Conservation (phyloP, 2,797 vertebrate species). For the Amniataba percoides region DNA sequence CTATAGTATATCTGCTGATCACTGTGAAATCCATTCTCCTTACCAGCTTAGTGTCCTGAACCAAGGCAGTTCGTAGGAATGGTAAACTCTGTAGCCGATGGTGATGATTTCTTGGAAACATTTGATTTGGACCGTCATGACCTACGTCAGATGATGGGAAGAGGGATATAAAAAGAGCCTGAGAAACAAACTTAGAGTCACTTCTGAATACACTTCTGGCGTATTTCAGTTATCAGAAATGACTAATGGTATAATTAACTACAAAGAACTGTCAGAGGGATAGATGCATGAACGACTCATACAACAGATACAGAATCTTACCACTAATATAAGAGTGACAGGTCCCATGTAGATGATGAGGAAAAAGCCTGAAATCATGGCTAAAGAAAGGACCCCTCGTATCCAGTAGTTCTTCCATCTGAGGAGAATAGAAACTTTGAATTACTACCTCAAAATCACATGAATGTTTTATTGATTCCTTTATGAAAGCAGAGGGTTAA, state of each 20-base stretch:
- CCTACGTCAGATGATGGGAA: slow-evolving; percentile 80
- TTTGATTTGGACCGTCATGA: slow-evolving; percentile 95
- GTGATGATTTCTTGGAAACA: slow-evolving; percentile 99
- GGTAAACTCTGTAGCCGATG: slow-evolving; percentile 97
- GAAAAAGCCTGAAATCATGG: slow-evolving; percentile 95
- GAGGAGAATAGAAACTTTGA: slow-evolving; percentile 30
- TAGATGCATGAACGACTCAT: background rate
- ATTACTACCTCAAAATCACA: background rate
- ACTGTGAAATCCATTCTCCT: slow-evolving; percentile 70
- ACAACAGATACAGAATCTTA: slow-evolving; percentile 50
- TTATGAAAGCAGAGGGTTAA: background rate
- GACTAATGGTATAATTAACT: background rate
- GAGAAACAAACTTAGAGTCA: background rate
- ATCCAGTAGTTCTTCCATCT: slow-evolving; percentile 99
- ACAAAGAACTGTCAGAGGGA: background rate
- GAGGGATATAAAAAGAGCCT: background rate
- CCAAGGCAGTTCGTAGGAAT: slow-evolving; percentile 96
- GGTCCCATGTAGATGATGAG: slow-evolving; percentile 96
- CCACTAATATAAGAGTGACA: slow-evolving; percentile 90
- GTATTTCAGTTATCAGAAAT: background rate
- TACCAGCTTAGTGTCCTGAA: slow-evolving; percentile 97
- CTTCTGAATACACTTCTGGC: background rate
- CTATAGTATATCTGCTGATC: background rate
- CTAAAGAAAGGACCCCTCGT: slow-evolving; percentile 93
- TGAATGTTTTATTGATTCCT: background rate